Conservation (phyloP, 2,888 invertebrate genomes). For the Odontocerum albicorne region DNA sequence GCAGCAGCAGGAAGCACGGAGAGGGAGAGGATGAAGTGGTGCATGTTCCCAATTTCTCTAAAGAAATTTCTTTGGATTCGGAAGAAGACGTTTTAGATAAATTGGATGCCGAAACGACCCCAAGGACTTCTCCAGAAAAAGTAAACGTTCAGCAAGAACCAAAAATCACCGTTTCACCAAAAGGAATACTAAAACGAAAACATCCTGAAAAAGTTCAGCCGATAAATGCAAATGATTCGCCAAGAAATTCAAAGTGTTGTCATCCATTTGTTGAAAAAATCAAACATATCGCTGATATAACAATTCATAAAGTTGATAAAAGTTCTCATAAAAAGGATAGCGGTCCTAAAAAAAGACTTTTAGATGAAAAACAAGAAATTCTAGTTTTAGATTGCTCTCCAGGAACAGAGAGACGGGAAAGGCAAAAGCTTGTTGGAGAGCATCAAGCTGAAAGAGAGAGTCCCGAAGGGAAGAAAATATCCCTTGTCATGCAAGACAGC, state of each 20-base stretch:
- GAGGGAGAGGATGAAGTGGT: conserved; percentile 50
- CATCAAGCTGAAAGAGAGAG: conserved; percentile 30
- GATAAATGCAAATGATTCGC: conserved; percentile 47
- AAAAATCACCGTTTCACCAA: conserved; percentile 51
- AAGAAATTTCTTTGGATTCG: conserved; percentile 52
- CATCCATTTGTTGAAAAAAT: conserved; percentile 66
- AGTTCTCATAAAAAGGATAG: conserved; percentile 25
- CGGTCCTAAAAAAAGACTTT: conserved; percentile 53
- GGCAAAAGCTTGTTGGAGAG: conserved; percentile 49
- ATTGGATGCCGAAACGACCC: conserved; percentile 44
- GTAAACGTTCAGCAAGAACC: conserved; percentile 40
- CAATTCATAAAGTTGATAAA: conserved; percentile 57
- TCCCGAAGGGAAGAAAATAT: conserved; percentile 22
- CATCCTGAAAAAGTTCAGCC: conserved; percentile 46
- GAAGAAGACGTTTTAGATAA: conserved; percentile 53
- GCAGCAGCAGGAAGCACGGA: conserved; percentile 54
- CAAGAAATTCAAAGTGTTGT: conserved; percentile 59
- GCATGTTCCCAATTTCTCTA: conserved; percentile 56
- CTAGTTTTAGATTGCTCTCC: conserved; percentile 63
- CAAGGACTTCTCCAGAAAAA: conserved; percentile 20
- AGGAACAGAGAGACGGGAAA: conserved; percentile 56
- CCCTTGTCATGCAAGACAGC: conserved; percentile 26
- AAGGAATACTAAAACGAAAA: conserved; percentile 58
- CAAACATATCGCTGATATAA: conserved; percentile 64
- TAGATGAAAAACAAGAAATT: conserved; percentile 58